Conservation (phyloP, 2,113 vertebrate species). For the Sphyrna mokarran region DNA sequence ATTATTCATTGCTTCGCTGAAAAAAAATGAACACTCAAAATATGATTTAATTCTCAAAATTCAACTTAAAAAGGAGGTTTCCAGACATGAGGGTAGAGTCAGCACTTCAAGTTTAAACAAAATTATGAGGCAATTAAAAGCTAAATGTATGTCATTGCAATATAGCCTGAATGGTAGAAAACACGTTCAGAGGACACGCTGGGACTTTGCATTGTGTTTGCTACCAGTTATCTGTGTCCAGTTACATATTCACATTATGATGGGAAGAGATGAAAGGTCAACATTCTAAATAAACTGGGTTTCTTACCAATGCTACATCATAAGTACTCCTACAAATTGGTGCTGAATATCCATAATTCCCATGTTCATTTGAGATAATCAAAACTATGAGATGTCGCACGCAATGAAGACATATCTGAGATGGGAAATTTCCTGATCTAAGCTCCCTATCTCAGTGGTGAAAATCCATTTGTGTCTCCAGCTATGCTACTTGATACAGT, state of each 20-base stretch:
- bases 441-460: neutral
- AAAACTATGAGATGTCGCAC: neutral
- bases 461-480: neutral
- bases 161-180: neutral
- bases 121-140: neutral
- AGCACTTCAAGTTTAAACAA: neutral
- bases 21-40: neutral
- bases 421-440: too few relatives aligned
- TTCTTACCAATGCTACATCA: neutral
- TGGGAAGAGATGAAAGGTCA: neutral
- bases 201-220: neutral
- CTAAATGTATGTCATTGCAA: neutral
- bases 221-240: neutral
- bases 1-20: neutral
- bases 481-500: neutral
- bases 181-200: neutral
- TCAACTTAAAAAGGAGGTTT: neutral
- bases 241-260: neutral
- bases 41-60: neutral
- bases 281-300: neutral
- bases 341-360: neutral
- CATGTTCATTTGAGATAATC: neutral
- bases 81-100: neutral
- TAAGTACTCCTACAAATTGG: neutral
- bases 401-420: too few relatives aligned